Percentiles rank a stretch among this genome's conserved stretches.
These are phyloP conservation scores for Eupithecia pulchellata DNA, from an alignment of 2,888 invertebrate species.

Conservation along the genomic window DNA sequence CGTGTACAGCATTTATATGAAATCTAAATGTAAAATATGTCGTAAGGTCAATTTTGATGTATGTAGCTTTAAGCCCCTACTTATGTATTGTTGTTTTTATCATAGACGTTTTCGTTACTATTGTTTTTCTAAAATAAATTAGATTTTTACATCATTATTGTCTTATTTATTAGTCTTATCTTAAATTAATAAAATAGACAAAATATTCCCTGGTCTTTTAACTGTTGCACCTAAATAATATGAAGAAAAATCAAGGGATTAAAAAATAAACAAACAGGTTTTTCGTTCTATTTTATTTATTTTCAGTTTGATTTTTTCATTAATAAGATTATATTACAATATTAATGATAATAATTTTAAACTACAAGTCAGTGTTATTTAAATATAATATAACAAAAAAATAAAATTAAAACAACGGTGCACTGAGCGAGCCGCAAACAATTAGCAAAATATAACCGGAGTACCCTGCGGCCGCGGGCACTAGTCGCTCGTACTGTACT, in stretches of 20 bases:
- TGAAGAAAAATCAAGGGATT: not conserved
- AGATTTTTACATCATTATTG: conserved; percentile 54
- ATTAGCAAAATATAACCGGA: conserved; percentile 61
- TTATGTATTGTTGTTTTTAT: conserved; percentile 51
- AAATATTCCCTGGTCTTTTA: too few relatives aligned
- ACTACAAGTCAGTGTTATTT: conserved; percentile 85
- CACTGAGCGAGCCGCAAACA: conserved; percentile 65
- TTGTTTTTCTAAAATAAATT: conserved; percentile 57
- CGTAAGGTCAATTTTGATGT: conserved; percentile 49
- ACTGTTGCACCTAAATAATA: not conserved
- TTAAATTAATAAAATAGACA: too few relatives aligned
- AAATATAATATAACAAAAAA: conserved; percentile 84
- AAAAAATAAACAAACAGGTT: conserved; percentile 56
- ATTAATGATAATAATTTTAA: conserved; percentile 85
- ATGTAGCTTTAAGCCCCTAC: conserved; percentile 41
- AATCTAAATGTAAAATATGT: conserved; percentile 45
- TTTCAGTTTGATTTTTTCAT: conserved; percentile 85
- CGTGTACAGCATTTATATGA: conserved; percentile 55
- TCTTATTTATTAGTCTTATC: conserved; percentile 29
- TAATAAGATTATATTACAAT: conserved; percentile 86
- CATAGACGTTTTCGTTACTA: conserved; percentile 51
- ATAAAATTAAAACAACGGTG: conserved; percentile 79
- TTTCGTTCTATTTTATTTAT: conserved; percentile 82
- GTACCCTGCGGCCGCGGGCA: conserved; percentile 58
- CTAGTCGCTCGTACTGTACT: conserved; percentile 55